Conservation (phyloP, 2,888 invertebrate species). For the Dexiosoma caninum region DNA sequence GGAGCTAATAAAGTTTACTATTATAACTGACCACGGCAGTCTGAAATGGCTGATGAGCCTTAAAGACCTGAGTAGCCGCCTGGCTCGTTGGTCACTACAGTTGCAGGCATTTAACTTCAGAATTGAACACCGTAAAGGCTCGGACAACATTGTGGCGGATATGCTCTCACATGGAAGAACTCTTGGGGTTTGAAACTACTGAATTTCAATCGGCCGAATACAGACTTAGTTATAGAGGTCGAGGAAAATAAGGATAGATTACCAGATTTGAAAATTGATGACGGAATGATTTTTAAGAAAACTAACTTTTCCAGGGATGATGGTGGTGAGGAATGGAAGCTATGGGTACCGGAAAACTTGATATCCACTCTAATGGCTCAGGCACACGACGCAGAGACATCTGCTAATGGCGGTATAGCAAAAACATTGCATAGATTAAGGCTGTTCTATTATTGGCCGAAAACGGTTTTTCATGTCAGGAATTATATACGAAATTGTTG, state of each 20-base stretch:
- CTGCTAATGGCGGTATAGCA: not conserved
- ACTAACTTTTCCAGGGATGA: not conserved
- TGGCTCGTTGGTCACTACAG: not conserved
- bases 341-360: not conserved
- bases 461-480: not conserved
- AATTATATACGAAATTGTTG: too few species aligned
- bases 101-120: too few species aligned
- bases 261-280: not conserved
- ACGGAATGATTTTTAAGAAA: not conserved
- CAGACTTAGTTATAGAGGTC: not conserved
- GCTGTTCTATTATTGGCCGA: not conserved
- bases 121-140: not conserved
- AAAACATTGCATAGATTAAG: not conserved
- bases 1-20: conserved; percentile 3
- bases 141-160: not conserved
- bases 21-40: conserved; percentile 65
- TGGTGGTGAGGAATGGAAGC: conserved; percentile 17
- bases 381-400: not conserved
- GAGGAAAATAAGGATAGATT: not conserved
- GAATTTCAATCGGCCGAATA: not conserved
- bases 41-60: conserved; percentile 66
- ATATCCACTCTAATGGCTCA: not conserved
- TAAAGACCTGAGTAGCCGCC: not conserved
- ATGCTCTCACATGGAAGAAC: conserved; percentile 4
- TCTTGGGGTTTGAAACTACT: conserved; percentile 12